Evolutionary conservation across 2,888 invertebrate species (phyloP), one percentile per base, ranked within the genome.

Genomic region (Orthonychiurus folsomi): DNA sequence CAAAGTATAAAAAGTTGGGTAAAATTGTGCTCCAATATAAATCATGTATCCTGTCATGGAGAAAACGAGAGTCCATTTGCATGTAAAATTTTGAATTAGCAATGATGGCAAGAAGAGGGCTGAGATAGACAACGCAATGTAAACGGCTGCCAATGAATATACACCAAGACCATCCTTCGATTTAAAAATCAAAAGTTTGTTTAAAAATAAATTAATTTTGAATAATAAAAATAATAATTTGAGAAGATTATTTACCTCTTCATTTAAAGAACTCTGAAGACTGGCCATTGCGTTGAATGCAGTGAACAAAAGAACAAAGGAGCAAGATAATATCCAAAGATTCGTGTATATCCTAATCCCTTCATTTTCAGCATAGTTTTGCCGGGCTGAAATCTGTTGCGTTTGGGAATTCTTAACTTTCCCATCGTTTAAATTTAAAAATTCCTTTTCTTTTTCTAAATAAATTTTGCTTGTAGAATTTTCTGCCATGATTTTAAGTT

Each of bases 271-370:
- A 24, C 65, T 64, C 21, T 75, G 96, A 58, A 97, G 82, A 77
- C 94, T 94, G 47, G 93, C 91, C 71, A 93, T 90, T 62, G 93
- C 93, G 79, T 93, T 90, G 80, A 94, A 96, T 62, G 95, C 93
- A 61, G 94, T 95, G 80, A 97, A 93, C 77, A 93, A 89, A 73
- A 95, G 89, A 86, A 95, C 89, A 78, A 96, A 96, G 26, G 93
- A 91, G 68, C 88, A 80, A 71, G 93, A 93, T 57, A 96, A 88
- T 47, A 93, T 87, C 61, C 88, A 82, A 59, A 95, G 85, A 80
- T 96, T 96, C 79, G 92, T 93, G 70, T 93, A 77, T 77, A 94
- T 93, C 74, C 91, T 62, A 23, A 65, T 59, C 37, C 66, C 64
- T 59, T 71, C 68, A 2, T 55, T 50, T 1, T 63, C 61, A 9